These are phyloP conservation scores for Ormyrus labotus DNA, from an alignment of 2,888 invertebrate species.

Conservation along the genomic window DNA sequence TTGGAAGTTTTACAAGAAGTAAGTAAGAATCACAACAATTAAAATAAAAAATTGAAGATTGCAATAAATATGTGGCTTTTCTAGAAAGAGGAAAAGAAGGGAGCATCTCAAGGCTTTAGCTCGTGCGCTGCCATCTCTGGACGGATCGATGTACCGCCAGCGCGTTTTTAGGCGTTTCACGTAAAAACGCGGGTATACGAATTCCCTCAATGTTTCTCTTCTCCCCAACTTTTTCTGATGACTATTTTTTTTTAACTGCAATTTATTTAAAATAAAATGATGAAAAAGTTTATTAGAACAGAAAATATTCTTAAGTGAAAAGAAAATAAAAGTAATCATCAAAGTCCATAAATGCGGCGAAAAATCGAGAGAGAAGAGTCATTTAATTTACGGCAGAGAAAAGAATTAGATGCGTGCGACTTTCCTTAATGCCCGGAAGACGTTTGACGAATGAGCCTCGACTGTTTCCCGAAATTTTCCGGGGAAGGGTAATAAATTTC, in stretches of 20 bases:
- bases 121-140: conserved; percentile 72
- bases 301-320: not conserved
- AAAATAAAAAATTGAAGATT: not conserved
- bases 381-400: conserved; percentile 40
- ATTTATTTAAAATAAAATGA: too few species aligned
- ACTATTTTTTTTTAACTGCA: not conserved
- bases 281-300: not conserved
- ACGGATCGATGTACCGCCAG: conserved; percentile 66
- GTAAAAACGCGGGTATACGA: conserved; percentile 67
- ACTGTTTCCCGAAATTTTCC: conserved; percentile 61
- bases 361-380: not conserved
- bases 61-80: not conserved
- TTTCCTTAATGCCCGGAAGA: conserved; percentile 47
- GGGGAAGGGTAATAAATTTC: conserved; percentile 60
- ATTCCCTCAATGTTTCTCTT: conserved; percentile 48
- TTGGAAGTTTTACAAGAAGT: too few species aligned
- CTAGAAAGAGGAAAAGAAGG: not conserved
- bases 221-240: not conserved
- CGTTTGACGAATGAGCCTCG: conserved; percentile 59
- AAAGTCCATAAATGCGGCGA: not conserved
- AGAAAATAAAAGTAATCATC: conserved; percentile 33
- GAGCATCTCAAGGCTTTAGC: conserved; percentile 58
- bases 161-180: conserved; percentile 68
- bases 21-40: too few species aligned
- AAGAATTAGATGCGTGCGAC: conserved; percentile 42